Evolutionary conservation across 2,888 invertebrate species (phyloP).

Genomic region (Elegia similella): DNA sequence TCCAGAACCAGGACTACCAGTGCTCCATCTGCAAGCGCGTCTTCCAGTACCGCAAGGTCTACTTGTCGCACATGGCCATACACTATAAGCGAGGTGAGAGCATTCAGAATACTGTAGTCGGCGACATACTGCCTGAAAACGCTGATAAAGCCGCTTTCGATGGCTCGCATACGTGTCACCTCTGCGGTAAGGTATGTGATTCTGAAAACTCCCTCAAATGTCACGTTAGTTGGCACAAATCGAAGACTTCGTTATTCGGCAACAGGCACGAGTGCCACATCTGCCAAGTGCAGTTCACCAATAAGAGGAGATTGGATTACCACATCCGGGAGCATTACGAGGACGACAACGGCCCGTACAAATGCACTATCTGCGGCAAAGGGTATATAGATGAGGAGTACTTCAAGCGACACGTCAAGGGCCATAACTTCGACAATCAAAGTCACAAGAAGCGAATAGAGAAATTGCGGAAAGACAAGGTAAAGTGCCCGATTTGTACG

Average conservation of each 20-base stretch:
- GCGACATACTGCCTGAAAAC: slow-evolving; percentile 39
- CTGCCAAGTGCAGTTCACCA: slow-evolving; percentile 71
- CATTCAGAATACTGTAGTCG: slow-evolving; percentile 59
- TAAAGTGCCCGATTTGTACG: slow-evolving; percentile 72
- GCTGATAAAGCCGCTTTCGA: slow-evolving; percentile 42
- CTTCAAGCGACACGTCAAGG: slow-evolving; percentile 71
- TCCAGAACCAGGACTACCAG: slow-evolving; percentile 72
- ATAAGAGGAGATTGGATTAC: slow-evolving; percentile 67
- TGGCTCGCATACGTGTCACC: slow-evolving; percentile 63
- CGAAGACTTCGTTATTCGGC: slow-evolving; percentile 64
- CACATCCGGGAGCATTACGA: slow-evolving; percentile 76
- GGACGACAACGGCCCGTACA: slow-evolving; percentile 74
- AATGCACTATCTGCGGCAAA: slow-evolving; percentile 76
- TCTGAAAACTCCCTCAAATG: slow-evolving; percentile 67
- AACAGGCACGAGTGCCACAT: slow-evolving; percentile 70
- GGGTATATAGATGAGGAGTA: slow-evolving; percentile 77
- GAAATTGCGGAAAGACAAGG: slow-evolving; percentile 64
- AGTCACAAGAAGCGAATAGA: slow-evolving; percentile 66
- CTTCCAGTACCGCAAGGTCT: slow-evolving; percentile 68
- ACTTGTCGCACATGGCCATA: slow-evolving; percentile 73
- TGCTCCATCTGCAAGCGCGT: slow-evolving; percentile 73
- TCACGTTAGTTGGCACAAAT: slow-evolving; percentile 70
- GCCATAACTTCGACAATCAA: slow-evolving; percentile 75
- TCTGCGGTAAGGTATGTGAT: slow-evolving; percentile 72
- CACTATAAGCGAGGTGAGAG: slow-evolving; percentile 73